These are phyloP conservation scores for Girardinus metallicus DNA, from an alignment of 2,797 vertebrate species.

Conservation along the genomic window DNA sequence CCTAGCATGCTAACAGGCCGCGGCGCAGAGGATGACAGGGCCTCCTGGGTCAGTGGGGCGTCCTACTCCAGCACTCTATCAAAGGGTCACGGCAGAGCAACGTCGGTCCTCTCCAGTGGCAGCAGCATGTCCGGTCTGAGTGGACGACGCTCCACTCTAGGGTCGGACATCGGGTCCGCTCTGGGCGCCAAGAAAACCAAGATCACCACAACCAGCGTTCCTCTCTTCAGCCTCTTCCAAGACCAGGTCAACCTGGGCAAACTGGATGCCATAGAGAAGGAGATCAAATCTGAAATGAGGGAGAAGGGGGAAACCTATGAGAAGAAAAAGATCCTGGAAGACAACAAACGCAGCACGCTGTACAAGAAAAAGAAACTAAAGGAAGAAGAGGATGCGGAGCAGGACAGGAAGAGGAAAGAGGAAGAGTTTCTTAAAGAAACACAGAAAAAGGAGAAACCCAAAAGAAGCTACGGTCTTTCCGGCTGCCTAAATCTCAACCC, in stretches of 20 bases:
- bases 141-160: constrained; percentile 45
- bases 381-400: constrained; percentile 78
- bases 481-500: constrained; percentile 74
- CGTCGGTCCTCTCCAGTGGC: constrained; percentile 62
- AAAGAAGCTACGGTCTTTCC: constrained; percentile 64
- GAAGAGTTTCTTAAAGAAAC: constrained; percentile 61
- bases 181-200: constrained; percentile 69
- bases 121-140: constrained; percentile 80
- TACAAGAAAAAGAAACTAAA: constrained; percentile 94
- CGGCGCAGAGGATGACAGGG: constrained; percentile 82
- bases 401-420: constrained; percentile 70
- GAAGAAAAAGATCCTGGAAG: constrained; percentile 90
- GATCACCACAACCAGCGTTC: constrained; percentile 89
- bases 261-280: constrained; percentile 88
- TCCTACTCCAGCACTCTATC: constrained; percentile 71
- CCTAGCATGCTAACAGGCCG: constrained; percentile 61
- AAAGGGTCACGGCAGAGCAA: constrained; percentile 39
- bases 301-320: constrained; percentile 90
- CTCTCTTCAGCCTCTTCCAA: constrained; percentile 91
- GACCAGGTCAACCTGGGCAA: constrained; percentile 90
- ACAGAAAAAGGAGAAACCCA: constrained; percentile 72
- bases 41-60: constrained; percentile 81
- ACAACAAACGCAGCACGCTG: constrained; percentile 92
- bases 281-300: constrained; percentile 88
- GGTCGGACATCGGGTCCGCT: constrained; percentile 49